Evolutionary conservation across 2,113 vertebrate genomes (phyloP).

Genomic region (Corythoichthys haematopterus): DNA sequence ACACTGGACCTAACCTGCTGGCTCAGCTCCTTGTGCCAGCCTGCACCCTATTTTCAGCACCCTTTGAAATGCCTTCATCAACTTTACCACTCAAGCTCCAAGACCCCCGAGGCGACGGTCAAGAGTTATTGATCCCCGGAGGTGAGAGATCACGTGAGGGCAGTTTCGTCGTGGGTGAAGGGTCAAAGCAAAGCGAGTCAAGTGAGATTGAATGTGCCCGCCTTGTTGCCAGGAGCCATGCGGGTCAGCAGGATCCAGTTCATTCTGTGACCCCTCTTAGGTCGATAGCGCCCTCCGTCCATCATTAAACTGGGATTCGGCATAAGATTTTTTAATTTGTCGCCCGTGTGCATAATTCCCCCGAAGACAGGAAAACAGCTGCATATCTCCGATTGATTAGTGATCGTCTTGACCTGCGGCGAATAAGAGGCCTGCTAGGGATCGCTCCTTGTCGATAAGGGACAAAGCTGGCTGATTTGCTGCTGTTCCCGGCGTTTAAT

Average conservation of each 20-base stretch:
- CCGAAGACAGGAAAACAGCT: slow-evolving; percentile 35
- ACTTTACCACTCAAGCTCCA: slow-evolving; percentile 16
- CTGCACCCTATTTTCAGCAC: slow-evolving; percentile 14
- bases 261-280: slow-evolving; percentile 48
- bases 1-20: slow-evolving; percentile 9
- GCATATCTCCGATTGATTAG: slow-evolving; percentile 56
- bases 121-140: slow-evolving; percentile 62
- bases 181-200: slow-evolving; percentile 62
- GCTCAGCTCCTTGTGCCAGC: slow-evolving; percentile 31
- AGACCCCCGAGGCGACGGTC: slow-evolving; percentile 51
- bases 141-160: slow-evolving; percentile 60
- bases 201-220: slow-evolving; percentile 70
- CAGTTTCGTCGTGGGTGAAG: slow-evolving; percentile 37
- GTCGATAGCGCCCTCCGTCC: slow-evolving; percentile 52
- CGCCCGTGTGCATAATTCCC: slow-evolving; percentile 44
- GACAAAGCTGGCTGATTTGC: slow-evolving; percentile 62
- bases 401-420: slow-evolving; percentile 55
- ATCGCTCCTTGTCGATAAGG: slow-evolving; percentile 52
- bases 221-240: slow-evolving; percentile 52
- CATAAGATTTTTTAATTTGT: slow-evolving; percentile 53
- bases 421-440: slow-evolving; percentile 19
- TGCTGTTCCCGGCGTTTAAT: slow-evolving; percentile 42
- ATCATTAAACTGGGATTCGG: slow-evolving; percentile 51
- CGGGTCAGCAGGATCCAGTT: slow-evolving; percentile 57
- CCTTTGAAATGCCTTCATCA: not conserved